phyloP scores from a whole-genome alignment of 30 jellyfish, hydroid and myxozoan species.

The Phacellophora camtschatica region DNA sequence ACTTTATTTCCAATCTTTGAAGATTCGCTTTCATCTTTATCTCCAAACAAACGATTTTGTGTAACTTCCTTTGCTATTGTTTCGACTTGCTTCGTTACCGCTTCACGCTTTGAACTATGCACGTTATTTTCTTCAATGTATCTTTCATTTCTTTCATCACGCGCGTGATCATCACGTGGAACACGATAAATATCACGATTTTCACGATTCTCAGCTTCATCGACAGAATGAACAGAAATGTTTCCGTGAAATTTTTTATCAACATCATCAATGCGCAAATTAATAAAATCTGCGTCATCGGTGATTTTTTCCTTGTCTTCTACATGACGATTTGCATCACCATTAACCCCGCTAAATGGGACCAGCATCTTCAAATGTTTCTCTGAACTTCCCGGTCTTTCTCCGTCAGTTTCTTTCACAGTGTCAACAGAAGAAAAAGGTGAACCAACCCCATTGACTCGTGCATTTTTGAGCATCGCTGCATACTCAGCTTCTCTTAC shows the following conservation, averaged over 20 bases:
- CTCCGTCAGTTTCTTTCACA: background rate
- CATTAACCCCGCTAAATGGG: too few relatives aligned
- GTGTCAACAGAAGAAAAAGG: background rate
- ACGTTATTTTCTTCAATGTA: background rate
- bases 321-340: background rate
- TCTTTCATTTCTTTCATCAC: background rate
- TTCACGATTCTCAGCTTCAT: background rate
- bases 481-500: slow-evolving; percentile 22
- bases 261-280: background rate
- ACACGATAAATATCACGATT: background rate
- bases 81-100: background rate
- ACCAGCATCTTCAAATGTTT: background rate
- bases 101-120: background rate
- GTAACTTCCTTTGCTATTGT: background rate
- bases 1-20: background rate
- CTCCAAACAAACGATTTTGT: background rate
- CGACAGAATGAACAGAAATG: too few relatives aligned
- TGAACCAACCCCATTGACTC: background rate
- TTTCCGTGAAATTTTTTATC: too few relatives aligned
- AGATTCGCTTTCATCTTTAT: background rate
- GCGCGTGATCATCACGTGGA: background rate
- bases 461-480: slow-evolving; percentile 2
- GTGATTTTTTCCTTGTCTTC: background rate
- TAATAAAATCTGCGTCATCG: background rate
- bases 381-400: background rate